Base-by-base conservation (phyloP, 2,888 invertebrate genomes). In the Microplitis deprimator region DNA sequence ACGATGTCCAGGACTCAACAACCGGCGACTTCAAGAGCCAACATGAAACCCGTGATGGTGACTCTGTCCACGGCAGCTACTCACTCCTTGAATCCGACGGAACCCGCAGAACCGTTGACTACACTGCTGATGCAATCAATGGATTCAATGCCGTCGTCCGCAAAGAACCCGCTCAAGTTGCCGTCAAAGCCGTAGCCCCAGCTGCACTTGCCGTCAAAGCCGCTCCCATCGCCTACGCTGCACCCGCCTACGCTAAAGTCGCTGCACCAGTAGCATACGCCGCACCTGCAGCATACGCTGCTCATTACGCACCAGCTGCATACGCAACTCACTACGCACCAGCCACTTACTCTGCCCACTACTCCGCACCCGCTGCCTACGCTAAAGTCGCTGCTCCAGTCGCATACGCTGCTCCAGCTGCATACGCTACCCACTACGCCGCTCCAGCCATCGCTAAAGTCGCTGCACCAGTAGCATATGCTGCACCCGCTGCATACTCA, bases 21-120 rank as follows among this genome's bases (percentile, higher is more conserved):
- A 89, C 89, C 78, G 89, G 89, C 0, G 88, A 89, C 79, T 81
- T 83, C 79, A 88, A 88, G 83, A 85, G 81, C 81, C 89, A 89
- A 41, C 84, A 85, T 6, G 88, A 88, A 74, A 85, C 82, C 75
- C 87, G 88, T 20, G 86, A 88, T 76, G 87, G 87, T 13, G 86
- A 86, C 69, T 68, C 85, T 13, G 87, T 87, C n/a, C 82, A 84
- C 77, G 87, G 87, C 13, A 87, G 86, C 68, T 87, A 87, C 80
- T 83, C 83, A n/a, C 81, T 87, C 39, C 82, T 87, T 72, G 87
- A 87, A 69, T 79, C 86, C 6, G 87, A 87, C 71, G 87, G 87
- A 17, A 84, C 81, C 16, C 79, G 86, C 5, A 80, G 87, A 64
- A 84, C 83, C 68, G 87, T 87, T 67, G 84, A 85, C 65, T 86